A percentile compares a stretch with the other conserved stretches of the same genome.
Conservation (phyloP, 2,888 invertebrate genomes). For the Drosophila kuntzei region DNA sequence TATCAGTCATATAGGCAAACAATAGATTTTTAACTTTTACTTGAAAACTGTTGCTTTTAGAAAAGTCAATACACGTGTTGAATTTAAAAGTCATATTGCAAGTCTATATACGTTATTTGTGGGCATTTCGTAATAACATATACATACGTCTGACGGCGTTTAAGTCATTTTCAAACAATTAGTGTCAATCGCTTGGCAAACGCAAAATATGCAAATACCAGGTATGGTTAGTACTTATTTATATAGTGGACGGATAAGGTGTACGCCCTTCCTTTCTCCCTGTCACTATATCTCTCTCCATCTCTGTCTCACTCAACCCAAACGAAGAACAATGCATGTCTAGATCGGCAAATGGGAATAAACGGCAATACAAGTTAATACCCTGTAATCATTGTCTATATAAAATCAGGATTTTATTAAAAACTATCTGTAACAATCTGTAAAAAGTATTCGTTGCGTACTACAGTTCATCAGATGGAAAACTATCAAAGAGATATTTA, state of each 20-base stretch:
- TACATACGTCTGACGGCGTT: slow-evolving; percentile 35
- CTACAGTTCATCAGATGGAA: background rate
- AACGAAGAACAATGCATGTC: background rate
- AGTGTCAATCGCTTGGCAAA: slow-evolving; percentile 78
- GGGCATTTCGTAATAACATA: slow-evolving; percentile 59
- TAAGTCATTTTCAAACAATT: slow-evolving; percentile 70
- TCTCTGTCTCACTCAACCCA: background rate
- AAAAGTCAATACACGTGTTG: slow-evolving; percentile 43
- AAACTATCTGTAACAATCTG: background rate
- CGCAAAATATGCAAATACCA: slow-evolving; percentile 72
- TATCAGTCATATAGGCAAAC: slow-evolving; percentile 11
- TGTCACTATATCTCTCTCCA: background rate
- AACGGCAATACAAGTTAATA: background rate
- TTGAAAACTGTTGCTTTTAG: slow-evolving; percentile 40
- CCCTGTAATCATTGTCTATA: slow-evolving; percentile 2
- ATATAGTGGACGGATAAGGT: slow-evolving; percentile 39
- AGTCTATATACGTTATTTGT: slow-evolving; percentile 33
- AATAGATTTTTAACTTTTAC: slow-evolving; percentile 22
- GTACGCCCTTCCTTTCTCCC: slow-evolving; percentile 22
- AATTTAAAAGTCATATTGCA: slow-evolving; percentile 20
- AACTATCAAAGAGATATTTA: too few relatives aligned
- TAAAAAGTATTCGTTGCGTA: background rate
- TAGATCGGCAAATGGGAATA: background rate
- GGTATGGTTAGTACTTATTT: slow-evolving; percentile 38
- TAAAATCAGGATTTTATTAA: background rate